phyloP scores from a whole-genome alignment of 2,888 invertebrate genomes.

The Patella pellucida region DNA sequence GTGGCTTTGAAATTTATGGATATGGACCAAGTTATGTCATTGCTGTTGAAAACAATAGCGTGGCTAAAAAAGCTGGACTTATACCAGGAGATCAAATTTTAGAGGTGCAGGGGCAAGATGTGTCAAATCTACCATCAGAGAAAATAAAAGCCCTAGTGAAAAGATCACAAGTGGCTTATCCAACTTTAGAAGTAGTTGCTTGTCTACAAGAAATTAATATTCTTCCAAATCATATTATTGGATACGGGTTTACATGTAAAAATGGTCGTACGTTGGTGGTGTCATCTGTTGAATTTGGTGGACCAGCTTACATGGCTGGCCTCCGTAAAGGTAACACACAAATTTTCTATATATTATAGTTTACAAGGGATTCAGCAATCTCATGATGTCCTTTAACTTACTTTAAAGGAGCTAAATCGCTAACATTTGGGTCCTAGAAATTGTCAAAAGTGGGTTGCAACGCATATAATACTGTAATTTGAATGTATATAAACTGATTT shows the following conservation, averaged over 20 bases:
- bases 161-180: slow-evolving; percentile 53
- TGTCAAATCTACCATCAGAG: slow-evolving; percentile 60
- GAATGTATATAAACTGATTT: too few relatives aligned
- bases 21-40: slow-evolving; percentile 67
- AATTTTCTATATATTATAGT: too few relatives aligned
- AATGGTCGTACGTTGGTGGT: slow-evolving; percentile 62
- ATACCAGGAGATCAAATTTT: slow-evolving; percentile 67
- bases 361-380: too few relatives aligned
- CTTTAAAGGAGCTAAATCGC: too few relatives aligned
- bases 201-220: slow-evolving; percentile 57
- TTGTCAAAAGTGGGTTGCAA: too few relatives aligned
- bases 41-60: slow-evolving; percentile 60
- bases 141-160: slow-evolving; percentile 58
- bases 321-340: slow-evolving; percentile 56
- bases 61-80: slow-evolving; percentile 64
- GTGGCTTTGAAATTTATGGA: slow-evolving; percentile 68
- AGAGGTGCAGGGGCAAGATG: slow-evolving; percentile 67
- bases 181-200: slow-evolving; percentile 65
- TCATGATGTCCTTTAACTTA: too few relatives aligned
- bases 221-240: slow-evolving; percentile 43
- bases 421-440: too few relatives aligned
- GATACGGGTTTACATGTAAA: slow-evolving; percentile 61
- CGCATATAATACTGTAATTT: too few relatives aligned
- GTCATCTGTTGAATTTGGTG: slow-evolving; percentile 57
- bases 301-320: slow-evolving; percentile 64